Evolutionary conservation across 2,888 invertebrate species (phyloP).

Genomic region (Tipula helvola): DNA sequence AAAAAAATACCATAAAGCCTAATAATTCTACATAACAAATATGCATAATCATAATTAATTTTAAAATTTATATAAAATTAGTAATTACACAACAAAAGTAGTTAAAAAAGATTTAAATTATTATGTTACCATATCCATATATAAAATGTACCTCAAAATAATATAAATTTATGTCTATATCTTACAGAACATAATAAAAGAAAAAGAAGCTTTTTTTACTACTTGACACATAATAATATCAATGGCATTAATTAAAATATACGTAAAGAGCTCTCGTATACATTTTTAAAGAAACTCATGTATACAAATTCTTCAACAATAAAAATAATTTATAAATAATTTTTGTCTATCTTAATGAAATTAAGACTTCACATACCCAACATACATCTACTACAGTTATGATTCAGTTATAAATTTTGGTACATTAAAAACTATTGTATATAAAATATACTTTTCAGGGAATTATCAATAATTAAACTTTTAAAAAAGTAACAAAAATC

Average conservation of each 20-base stretch:
- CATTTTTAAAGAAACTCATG: not conserved
- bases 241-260: not conserved
- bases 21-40: not conserved
- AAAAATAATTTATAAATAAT: not conserved
- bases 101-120: not conserved
- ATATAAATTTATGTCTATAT: not conserved
- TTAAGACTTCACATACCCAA: not conserved
- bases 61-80: not conserved
- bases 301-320: not conserved
- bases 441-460: not conserved
- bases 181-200: not conserved
- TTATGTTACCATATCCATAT: not conserved
- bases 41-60: not conserved
- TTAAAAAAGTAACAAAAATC: not conserved
- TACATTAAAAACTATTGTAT: not conserved
- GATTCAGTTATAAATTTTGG: not conserved
- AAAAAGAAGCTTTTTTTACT: not conserved
- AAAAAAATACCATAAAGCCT: not conserved
- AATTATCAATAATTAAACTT: not conserved
- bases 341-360: not conserved
- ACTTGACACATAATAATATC: constrained; percentile 4
- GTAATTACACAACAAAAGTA: not conserved
- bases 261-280: not conserved
- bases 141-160: not conserved
- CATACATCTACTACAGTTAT: not conserved